Evolutionary conservation across 2,113 vertebrate species (phyloP).

Genomic region (Equus quagga): DNA sequence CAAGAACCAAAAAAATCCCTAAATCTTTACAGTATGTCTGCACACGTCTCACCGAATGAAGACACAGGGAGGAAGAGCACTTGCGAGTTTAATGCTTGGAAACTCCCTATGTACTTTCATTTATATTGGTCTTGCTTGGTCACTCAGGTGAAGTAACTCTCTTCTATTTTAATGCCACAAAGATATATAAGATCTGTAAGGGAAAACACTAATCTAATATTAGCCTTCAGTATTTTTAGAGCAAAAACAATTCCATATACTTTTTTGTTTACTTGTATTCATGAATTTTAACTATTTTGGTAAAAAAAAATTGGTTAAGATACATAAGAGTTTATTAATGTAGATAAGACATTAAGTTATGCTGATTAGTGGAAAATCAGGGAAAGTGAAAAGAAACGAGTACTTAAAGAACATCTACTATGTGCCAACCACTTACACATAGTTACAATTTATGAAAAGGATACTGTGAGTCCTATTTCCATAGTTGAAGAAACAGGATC

Average conservation of each 20-base stretch:
- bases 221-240: slow-evolving; percentile 66
- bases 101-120: slow-evolving; percentile 68
- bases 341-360: not conserved
- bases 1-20: slow-evolving; percentile 19
- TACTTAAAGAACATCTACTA: not conserved
- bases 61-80: not conserved
- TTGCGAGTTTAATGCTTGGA: slow-evolving; percentile 58
- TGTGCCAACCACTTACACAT: not conserved
- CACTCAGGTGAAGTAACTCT: slow-evolving; percentile 66
- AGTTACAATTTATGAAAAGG: not conserved
- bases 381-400: slow-evolving; percentile 45
- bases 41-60: slow-evolving; percentile 38
- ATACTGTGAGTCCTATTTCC: not conserved
- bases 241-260: slow-evolving; percentile 23
- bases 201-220: slow-evolving; percentile 58
- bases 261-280: slow-evolving; percentile 5
- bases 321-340: not conserved
- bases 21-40: slow-evolving; percentile 12
- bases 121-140: slow-evolving; percentile 68
- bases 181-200: not conserved
- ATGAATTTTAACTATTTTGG: slow-evolving; percentile 11
- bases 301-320: slow-evolving; percentile 59
- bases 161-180: slow-evolving; percentile 61
- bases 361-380: not conserved
- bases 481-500: not conserved